Evolutionary conservation across 2,888 invertebrate genomes (phyloP), one percentile per base, ranked within the genome.

Genomic region (Hypena proboscidalis): DNA sequence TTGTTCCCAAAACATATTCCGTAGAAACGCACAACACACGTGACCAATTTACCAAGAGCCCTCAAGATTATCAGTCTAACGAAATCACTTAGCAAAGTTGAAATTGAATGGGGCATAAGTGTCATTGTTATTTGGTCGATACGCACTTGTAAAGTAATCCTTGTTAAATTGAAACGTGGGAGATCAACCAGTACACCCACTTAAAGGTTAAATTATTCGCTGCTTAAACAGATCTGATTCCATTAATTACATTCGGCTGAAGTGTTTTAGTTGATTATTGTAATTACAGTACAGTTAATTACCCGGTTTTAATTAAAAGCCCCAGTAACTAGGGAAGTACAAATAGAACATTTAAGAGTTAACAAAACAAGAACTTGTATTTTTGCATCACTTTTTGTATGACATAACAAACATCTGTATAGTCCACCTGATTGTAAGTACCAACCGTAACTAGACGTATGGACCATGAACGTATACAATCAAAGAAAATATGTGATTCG

Each of bases 161-260:
- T 41, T 4, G 27, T 40, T 49, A 64, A 64, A 60, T 60, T 63
- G 52, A 47, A 58, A 60, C 34, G 40, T 15, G 23, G 33, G 40
- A 60, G 54, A 57, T 27, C 45, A 44, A 59, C 42, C 42, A 40
- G 36, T 26, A 26, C 32, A 21, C 35, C 37, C 42, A 45, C 44
- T 52, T 51, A 46, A 45, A 57, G 48, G 45, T 52, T 60, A 48
- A 58, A 45, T 58, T 53, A 64, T 52, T 50, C 26, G 31, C 23
- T 15, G 4, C 39, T 64, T 52, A 57, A 46, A 50, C 40, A 47
- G 37, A 57, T 61, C 41, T 43, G 48, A 48, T 48, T 42, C 39
- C 35, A 59, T 62, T 60, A 39, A 51, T 54, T 53, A 54, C 43
- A 40, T 53, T 39, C 22, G 38, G 44, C 37, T 57, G 45, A 61